A percentile compares a stretch with the other conserved stretches of the same genome.
Evolutionary conservation across 1,140 invertebrate species (phyloP).

Genomic region (Bombus impatiens): DNA sequence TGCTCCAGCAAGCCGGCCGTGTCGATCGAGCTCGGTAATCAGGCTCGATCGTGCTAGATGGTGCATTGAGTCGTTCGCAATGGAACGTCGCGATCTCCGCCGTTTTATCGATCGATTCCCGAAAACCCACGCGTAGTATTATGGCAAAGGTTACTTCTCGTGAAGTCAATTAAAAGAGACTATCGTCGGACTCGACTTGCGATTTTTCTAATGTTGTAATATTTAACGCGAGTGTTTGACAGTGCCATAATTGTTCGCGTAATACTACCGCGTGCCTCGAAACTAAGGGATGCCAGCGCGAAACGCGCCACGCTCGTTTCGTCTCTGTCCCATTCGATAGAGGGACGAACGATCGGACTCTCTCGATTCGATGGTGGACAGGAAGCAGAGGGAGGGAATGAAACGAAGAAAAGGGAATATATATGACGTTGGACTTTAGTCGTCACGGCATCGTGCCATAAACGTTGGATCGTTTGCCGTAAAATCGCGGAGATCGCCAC

Average conservation of each 20-base stretch:
- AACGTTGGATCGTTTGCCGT: constrained; percentile 8
- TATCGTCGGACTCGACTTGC: constrained; percentile 67
- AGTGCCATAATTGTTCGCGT: constrained; percentile 69
- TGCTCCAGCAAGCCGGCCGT: not conserved
- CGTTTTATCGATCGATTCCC: constrained; percentile 62
- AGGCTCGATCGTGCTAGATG: constrained; percentile 54
- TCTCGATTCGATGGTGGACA: too few species aligned
- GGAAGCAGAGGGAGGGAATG: not conserved
- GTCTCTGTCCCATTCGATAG: too few species aligned
- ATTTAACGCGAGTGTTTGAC: constrained; percentile 70
- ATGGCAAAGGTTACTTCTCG: constrained; percentile 66
- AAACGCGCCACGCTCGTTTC: not conserved
- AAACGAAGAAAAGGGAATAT: too few species aligned
- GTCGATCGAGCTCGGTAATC: constrained; percentile 19
- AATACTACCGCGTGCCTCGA: constrained; percentile 64
- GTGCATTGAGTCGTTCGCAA: not conserved
- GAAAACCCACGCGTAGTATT: constrained; percentile 53
- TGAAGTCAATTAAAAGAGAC: constrained; percentile 72
- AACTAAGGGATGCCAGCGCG: not conserved
- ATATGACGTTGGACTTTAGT: not conserved
- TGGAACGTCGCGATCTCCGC: constrained; percentile 72
- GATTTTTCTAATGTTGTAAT: constrained; percentile 72
- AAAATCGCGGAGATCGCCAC: constrained; percentile 76
- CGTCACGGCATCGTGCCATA: constrained; percentile 1
- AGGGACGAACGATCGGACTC: too few species aligned